Base-by-base conservation (phyloP, 2,888 invertebrate genomes). In the Elysia crispata region DNA sequence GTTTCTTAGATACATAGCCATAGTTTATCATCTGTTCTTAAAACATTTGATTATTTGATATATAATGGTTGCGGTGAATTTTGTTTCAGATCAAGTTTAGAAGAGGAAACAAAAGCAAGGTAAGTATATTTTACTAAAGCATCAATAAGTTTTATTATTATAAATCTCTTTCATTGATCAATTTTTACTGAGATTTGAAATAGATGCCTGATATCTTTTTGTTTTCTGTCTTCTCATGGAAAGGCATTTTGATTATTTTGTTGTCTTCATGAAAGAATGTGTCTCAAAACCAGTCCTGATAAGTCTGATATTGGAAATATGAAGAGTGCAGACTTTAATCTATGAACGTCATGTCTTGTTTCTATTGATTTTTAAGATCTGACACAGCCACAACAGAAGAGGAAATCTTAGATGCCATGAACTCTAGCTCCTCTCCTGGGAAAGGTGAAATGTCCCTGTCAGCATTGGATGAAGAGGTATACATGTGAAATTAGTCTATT, bases 321-420 rank as follows among this genome's bases (percentile, higher is more conserved):
- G 62, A 41, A 41, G n/a, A 41, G 5, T 11, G 41, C 5, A 41
- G 11, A 41, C n/a, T n/a, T n/a, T n/a, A n/a, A n/a, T n/a, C n/a
- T n/a, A n/a, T n/a, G n/a, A n/a, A n/a, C n/a, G n/a, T n/a, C 41
- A 6, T 41, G 41, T 6, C 11, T 41, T 41, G 41, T 41, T 41
- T 41, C 11, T 41, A 6, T 41, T 41, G 3, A 6, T 41, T 41
- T 41, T 41, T 11, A 30, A 82, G 75, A 64, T 57, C 69, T 30
- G 28, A 66, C 30, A 64, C 79, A 64, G 57, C 70, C 18, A 85
- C 82, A 33, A 77, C 84, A 57, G 85, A 86, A 57, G 82, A 84
- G 49, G 85, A 86, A 67, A 69, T 85, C 8, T 81, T 85, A 77
- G 81, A 64, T 86, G 86, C 80, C 83, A 86, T 76, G 86, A 86